Evolutionary conservation across 2,888 invertebrate genomes (phyloP).

Genomic region (Andrena dorsata): DNA sequence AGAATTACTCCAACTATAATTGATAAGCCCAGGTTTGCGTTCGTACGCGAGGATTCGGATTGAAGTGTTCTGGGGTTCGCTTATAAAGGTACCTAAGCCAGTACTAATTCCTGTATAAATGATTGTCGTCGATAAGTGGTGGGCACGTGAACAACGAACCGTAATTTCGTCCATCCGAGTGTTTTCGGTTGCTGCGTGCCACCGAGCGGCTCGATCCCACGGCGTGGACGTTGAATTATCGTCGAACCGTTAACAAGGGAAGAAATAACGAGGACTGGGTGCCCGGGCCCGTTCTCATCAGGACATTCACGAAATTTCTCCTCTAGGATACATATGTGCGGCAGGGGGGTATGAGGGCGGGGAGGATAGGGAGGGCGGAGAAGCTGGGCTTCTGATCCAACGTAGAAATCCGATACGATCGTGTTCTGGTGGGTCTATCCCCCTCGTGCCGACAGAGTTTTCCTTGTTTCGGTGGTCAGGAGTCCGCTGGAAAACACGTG

Average conservation of each 20-base stretch:
- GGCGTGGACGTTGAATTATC: slow-evolving; percentile 60
- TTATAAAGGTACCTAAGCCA: background rate
- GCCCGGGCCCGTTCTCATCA: slow-evolving; percentile 35
- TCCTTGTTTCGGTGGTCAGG: slow-evolving; percentile 68
- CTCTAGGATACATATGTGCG: slow-evolving; percentile 32
- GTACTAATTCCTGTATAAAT: slow-evolving; percentile 31
- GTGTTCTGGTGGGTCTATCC: slow-evolving; percentile 27
- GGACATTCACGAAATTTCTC: slow-evolving; percentile 67
- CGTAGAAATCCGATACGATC: slow-evolving; percentile 68
- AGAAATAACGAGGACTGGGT: slow-evolving; percentile 65
- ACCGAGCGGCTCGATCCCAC: slow-evolving; percentile 47
- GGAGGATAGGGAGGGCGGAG: slow-evolving; percentile 7
- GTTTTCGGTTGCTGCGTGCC: slow-evolving; percentile 21
- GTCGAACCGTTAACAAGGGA: slow-evolving; percentile 61
- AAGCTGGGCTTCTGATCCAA: slow-evolving; percentile 29
- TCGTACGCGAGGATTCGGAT: no score
- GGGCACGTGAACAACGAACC: slow-evolving; percentile 6
- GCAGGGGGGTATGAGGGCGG: background rate
- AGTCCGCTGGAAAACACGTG: slow-evolving; percentile 68
- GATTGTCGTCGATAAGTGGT: slow-evolving; percentile 3
- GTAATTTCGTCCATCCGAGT: slow-evolving; percentile 10
- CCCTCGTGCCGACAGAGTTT: slow-evolving; percentile 61
- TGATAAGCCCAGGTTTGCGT: no score
- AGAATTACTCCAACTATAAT: no score
- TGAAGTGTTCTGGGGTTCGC: no score